A percentile compares a stretch with the other conserved stretches of the same genome.
Conservation (phyloP, 2,797 vertebrate species). For the Mormyrops attenuatus region DNA sequence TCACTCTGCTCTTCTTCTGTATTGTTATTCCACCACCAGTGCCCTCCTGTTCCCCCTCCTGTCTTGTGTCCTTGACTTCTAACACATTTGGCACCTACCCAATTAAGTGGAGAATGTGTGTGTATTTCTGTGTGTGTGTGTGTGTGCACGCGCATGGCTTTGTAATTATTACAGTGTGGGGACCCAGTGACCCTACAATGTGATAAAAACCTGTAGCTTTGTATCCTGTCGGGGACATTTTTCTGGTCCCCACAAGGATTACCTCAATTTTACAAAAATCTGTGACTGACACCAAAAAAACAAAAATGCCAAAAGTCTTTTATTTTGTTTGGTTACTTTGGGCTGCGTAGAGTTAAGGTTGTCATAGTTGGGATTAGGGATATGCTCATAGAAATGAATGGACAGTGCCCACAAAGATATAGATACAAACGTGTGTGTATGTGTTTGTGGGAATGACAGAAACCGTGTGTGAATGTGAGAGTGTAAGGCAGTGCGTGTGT, state of each 20-base stretch:
- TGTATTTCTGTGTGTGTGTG: background rate
- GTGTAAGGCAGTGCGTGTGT: background rate
- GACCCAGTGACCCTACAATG: background rate
- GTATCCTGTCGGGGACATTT: background rate
- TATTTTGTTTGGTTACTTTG: background rate
- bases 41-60: slow-evolving; percentile 60
- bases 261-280: background rate
- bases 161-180: background rate
- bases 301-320: background rate
- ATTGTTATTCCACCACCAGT: slow-evolving; percentile 34
- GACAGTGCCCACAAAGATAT: background rate
- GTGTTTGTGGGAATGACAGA: background rate
- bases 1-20: background rate
- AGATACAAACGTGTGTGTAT: background rate
- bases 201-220: background rate
- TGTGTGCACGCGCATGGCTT: background rate
- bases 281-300: background rate
- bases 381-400: background rate
- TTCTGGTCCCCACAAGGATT: background rate
- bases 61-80: slow-evolving; percentile 69
- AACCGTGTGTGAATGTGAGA: background rate
- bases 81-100: slow-evolving; percentile 72
- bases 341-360: background rate
- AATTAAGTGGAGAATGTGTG: slow-evolving; percentile 52
- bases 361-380: background rate